Evolutionary conservation across 2,113 vertebrate genomes (phyloP).

Genomic region (Gadus chalcogrammus): DNA sequence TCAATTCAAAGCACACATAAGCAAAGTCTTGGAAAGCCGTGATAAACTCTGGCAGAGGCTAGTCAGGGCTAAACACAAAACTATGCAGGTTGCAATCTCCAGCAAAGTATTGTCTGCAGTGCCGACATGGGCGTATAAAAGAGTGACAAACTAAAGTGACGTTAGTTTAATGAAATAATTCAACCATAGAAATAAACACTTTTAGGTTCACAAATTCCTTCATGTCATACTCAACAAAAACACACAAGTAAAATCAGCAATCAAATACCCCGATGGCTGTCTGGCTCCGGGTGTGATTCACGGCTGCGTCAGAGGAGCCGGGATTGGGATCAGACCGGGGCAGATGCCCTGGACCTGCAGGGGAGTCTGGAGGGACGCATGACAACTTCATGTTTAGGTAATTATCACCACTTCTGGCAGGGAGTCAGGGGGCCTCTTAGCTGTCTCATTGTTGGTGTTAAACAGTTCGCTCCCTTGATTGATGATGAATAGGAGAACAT

Average conservation of each 20-base stretch:
- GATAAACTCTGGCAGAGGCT: too few species aligned
- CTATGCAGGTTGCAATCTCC: too few species aligned
- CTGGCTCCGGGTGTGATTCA: slow-evolving; percentile 41
- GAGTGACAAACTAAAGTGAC: too few species aligned
- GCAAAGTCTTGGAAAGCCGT: too few species aligned
- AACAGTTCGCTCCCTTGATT: slow-evolving; percentile 71
- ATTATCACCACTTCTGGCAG: slow-evolving; percentile 72
- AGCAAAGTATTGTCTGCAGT: too few species aligned
- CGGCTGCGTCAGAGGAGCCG: slow-evolving; percentile 53
- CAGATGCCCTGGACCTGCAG: slow-evolving; percentile 12
- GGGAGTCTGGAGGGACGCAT: slow-evolving; percentile 44
- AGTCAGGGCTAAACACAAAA: too few species aligned
- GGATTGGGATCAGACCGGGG: slow-evolving; percentile 7
- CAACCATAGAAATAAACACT: too few species aligned
- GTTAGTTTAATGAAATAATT: too few species aligned
- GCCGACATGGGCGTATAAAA: too few species aligned
- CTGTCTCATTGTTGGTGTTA: slow-evolving; percentile 69
- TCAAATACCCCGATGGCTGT: slow-evolving; percentile 61
- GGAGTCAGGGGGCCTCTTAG: slow-evolving; percentile 56
- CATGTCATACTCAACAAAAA: slow-evolving; percentile 51
- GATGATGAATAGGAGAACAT: slow-evolving; percentile 70
- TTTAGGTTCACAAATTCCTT: not conserved
- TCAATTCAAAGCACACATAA: too few species aligned
- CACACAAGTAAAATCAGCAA: slow-evolving; percentile 44
- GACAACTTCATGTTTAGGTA: slow-evolving; percentile 74